A percentile compares a stretch with the other conserved stretches of the same genome.
Conservation (phyloP, 2,888 invertebrate genomes). For the Lamellibrachia satsuma region DNA sequence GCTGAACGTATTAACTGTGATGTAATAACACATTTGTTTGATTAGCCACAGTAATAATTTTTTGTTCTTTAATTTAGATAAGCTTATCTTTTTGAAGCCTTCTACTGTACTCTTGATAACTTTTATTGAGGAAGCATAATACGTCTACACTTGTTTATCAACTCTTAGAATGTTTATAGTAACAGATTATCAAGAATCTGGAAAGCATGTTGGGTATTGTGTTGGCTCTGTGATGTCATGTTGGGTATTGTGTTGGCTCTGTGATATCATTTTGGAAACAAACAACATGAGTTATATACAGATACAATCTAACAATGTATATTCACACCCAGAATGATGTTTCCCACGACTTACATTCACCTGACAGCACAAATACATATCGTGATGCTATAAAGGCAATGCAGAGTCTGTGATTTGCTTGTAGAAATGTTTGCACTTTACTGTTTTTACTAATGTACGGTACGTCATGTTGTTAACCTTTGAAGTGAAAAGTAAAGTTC, state of each 20-base stretch:
- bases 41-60: neutral
- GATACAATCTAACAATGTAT: neutral
- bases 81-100: neutral
- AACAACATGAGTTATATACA: neutral
- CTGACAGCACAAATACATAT: neutral
- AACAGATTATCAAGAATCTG: neutral
- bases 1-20: neutral
- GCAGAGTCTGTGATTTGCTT: neutral
- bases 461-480: neutral
- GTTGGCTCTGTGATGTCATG: too few species aligned
- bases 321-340: neutral
- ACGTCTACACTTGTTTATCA: neutral
- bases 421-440: neutral
- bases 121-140: neutral
- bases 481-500: neutral
- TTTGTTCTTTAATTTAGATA: neutral
- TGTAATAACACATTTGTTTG: neutral
- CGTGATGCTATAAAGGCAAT: neutral
- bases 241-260: too few species aligned
- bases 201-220: neutral
- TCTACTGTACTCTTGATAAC: neutral
- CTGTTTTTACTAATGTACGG: neutral
- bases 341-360: neutral
- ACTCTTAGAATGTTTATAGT: neutral
- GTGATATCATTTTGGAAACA: too few species aligned